Evolutionary conservation across 2,797 vertebrate species (phyloP), one percentile per base, ranked within the genome.

Genomic region (Lemur catta): DNA sequence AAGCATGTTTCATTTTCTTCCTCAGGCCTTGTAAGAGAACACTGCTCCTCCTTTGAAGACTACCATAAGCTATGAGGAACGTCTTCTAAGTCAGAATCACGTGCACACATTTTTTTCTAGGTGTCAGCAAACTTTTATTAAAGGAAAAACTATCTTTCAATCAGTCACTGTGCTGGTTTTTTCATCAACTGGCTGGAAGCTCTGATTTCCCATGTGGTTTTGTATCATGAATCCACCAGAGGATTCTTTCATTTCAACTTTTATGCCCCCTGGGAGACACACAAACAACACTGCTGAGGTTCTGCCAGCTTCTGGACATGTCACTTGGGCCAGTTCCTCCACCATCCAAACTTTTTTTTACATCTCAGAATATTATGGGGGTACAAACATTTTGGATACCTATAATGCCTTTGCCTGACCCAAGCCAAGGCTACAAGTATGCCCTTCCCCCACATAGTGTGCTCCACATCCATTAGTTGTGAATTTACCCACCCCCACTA

Each of bases 151-250:
- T 65, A 38, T 63, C 50, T 88, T 90, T 61, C 8, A n/a, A 92
- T 80, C 14, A 78, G 14, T 89, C 72, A 92, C 48, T 48, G 10
- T 30, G 38, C 75, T 72, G 9, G 33, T 72, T 94, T 93, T 95
- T 41, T 2, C 1, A 96, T 92, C 41, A 91, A 84, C 59, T 93
- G 65, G 15, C 38, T 12, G 18, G 75, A 93, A 96, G 72, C 55
- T n/a, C 74, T 87, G 76, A 92, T 91, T 95, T 97, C 81, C 84
- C 80, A 28, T 10, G 57, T 92, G 90, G 41, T n/a, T 84, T 95
- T 61, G 15, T 84, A 76, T 78, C 61, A 63, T 57, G 72, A 88
- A 81, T 50, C 82, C 86, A 33, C 55, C 43, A 72, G 57, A 76
- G 63, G 74, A 76, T 59, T 72, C 33, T 91, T 80, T 82, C 26